Evolutionary conservation across 2,113 vertebrate genomes (phyloP), one percentile per base, ranked within the genome.

Genomic region (Tichodroma muraria): DNA sequence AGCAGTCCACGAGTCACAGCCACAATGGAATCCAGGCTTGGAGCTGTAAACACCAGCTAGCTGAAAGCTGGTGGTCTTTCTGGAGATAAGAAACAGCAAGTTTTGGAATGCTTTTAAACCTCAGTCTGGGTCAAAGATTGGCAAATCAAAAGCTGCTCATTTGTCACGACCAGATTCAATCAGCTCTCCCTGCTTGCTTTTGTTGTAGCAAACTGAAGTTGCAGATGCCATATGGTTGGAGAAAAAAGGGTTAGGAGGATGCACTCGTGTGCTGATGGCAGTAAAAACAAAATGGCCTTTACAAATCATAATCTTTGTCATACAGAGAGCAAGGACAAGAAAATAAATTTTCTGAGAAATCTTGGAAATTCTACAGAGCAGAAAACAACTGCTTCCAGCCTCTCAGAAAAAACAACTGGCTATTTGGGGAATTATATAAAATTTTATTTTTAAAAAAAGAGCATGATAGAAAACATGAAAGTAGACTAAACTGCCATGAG

Each of bases 71-170:
- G n/a, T n/a, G n/a, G n/a, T n/a, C n/a, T 50, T 94, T 80, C 80
- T 93, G 76, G 44, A 81, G 68, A 56, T 73, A 40, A 87, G 57
- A 81, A 96, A 49, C 54, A n/a, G 60, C 28, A 45, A 71, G 52
- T 79, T 79, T 77, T 71, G 69, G 65, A 93, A 86, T 37, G 65
- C 72, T 90, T 92, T 80, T 88, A 57, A 96, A 84, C n/a, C 24
- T 75, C 83, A 28, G 27, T 23, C 75, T 77, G 33, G 45, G 64
- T 80, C 33, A 63, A 81, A 80, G 85, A 73, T 4, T 50, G 38
- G 28, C 52, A 84, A 86, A 71, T 64, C 42, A 60, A 79, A 79
- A 64, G 40, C 53, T 61, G 37, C 61, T 88, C 31, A 5, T 93
- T 86, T 65, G 21, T 69, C 49, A 35, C 0, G 0, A 61, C n/a